Base-by-base conservation (phyloP, 2,113 vertebrate genomes). In the Alethe castanea region DNA sequence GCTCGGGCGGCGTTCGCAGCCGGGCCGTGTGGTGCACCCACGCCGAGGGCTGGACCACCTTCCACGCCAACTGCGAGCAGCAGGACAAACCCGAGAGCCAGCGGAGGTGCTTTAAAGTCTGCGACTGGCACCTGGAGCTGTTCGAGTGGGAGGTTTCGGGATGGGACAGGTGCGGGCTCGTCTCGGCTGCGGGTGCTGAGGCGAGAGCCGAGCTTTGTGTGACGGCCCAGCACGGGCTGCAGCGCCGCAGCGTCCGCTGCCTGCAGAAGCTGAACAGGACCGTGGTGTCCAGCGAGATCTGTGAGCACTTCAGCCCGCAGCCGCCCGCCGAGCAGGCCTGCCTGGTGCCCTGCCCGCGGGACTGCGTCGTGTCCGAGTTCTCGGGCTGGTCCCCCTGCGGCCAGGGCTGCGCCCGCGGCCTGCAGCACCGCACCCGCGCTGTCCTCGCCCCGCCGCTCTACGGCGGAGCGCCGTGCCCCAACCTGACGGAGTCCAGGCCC, bases 21-120 rank as follows among this genome's bases (percentile, higher is more conserved):
- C 98, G 99, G 10, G 98, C 98, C 1, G 92, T 99, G 79, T 99
- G 99, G 99, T 99, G 99, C 73, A 98, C 99, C 45, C 99, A 99
- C 88, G 72, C 87, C 6, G 99, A 99, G 89, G 99, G 99, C 61
- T 99, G 99, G 99, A 99, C 98, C 2, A 98, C 99, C 2, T 99
- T 98, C 93, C 98, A 98, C 88, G 98, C 98, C 7, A 98, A 99
- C 97, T 99, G 99, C 53, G 97, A 97, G 53, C 98, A 98, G 80
- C 91, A 45, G 54, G 97, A 97, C 80, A 98, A 98, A 35, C 99
- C 99, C 4, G 98, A 98, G 48, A 98, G 95, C 97, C 98, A 98
- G 94, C 98, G 98, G 71, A 98, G 97, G 70, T 99, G 99, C 94
- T 99, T 99, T 89, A 98, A 98, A 76, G 98, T 99, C 77, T 99